These are phyloP conservation scores for Rhagonycha lutea DNA, from an alignment of 2,888 invertebrate species.

Conservation along the genomic window DNA sequence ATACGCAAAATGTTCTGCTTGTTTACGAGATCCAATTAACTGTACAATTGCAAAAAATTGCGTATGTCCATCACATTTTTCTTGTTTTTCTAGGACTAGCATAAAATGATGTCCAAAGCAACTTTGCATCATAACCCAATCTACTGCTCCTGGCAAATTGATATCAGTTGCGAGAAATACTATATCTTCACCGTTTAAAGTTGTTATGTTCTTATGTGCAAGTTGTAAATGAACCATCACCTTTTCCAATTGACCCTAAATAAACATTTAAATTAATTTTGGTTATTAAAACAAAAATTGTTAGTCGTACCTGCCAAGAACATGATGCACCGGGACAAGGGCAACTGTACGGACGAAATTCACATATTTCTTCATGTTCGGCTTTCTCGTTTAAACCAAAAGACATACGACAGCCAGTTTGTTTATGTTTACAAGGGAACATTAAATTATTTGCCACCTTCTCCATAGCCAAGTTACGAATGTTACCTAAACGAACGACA, in stretches of 20 bases:
- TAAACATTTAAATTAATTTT: not conserved
- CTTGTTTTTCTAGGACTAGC: conserved; percentile 98
- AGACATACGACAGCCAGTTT: conserved; percentile 91
- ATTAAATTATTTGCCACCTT: conserved; percentile 98
- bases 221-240: conserved; percentile 98
- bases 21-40: conserved; percentile 96
- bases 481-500: conserved; percentile 76
- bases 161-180: conserved; percentile 99
- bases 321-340: conserved; percentile 99
- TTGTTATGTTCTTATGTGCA: conserved; percentile 97
- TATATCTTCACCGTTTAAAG: conserved; percentile 97
- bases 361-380: conserved; percentile 98
- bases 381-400: conserved; percentile 96
- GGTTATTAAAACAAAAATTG: not conserved
- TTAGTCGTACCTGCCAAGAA: conserved; percentile 81
- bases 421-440: conserved; percentile 98
- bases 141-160: conserved; percentile 97
- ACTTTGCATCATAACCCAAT: conserved; percentile 99
- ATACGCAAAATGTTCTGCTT: conserved; percentile 99
- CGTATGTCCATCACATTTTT: conserved; percentile 95
- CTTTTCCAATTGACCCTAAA: conserved; percentile 85
- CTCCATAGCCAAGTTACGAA: conserved; percentile 98
- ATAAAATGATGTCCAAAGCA: conserved; percentile 99
- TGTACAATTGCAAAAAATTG: conserved; percentile 99
- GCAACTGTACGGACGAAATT: conserved; percentile 97